Conservation (phyloP, 1,140 invertebrate species). For the Callitettix versicolor region DNA sequence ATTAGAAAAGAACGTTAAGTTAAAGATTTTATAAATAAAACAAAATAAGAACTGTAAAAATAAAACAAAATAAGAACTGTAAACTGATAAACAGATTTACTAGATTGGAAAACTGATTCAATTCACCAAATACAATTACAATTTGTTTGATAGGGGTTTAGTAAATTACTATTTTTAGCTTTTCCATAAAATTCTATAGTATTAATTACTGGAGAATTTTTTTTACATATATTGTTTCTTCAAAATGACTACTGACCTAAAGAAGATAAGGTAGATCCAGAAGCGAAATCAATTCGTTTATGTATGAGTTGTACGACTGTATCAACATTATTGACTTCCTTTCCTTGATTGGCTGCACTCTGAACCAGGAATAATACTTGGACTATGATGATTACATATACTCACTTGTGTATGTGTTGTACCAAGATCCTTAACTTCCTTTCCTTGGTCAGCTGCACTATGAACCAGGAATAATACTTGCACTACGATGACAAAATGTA, state of each 20-base stretch:
- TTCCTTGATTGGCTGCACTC: slow-evolving; percentile 13
- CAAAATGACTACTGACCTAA: not conserved
- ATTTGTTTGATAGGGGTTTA: too few species aligned
- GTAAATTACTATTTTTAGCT: not conserved
- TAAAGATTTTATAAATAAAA: too few species aligned
- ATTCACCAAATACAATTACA: too few species aligned
- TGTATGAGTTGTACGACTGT: too few species aligned
- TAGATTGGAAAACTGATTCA: too few species aligned
- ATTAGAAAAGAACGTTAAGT: not conserved
- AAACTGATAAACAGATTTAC: too few species aligned
- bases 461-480: not conserved
- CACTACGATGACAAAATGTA: not conserved
- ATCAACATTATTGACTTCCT: slow-evolving; percentile 23
- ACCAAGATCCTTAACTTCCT: slow-evolving; percentile 23
- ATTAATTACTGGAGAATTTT: not conserved
- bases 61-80: too few species aligned
- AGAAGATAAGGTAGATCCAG: too few species aligned
- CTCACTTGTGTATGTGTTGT: slow-evolving; percentile 19
- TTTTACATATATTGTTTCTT: not conserved
- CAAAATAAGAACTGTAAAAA: too few species aligned
- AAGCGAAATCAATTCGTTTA: too few species aligned
- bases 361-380: not conserved
- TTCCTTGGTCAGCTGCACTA: slow-evolving; percentile 13
- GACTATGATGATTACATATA: not conserved
- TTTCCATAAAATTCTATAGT: not conserved